Percentiles rank a stretch among this genome's conserved stretches.
Conservation (phyloP, 1,140 invertebrate species). For the Leguminivora glycinivorella region DNA sequence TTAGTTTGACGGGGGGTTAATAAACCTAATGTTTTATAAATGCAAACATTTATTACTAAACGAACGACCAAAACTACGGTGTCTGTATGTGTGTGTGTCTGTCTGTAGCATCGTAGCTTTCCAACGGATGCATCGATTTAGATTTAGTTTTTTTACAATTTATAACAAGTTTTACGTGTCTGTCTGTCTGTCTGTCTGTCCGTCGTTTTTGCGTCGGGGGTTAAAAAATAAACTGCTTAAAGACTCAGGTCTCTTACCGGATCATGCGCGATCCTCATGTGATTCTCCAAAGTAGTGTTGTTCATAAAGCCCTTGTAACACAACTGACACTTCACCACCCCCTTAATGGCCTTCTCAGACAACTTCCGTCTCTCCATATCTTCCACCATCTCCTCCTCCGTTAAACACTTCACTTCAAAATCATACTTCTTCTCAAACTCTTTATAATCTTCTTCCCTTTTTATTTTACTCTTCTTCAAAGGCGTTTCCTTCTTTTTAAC, state of each 20-base stretch:
- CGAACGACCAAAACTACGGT: no score
- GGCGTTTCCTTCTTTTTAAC: not conserved
- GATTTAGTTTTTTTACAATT: no score
- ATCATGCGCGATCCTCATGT: conserved; percentile 16
- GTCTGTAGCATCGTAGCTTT: no score
- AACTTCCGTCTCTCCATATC: conserved; percentile 8
- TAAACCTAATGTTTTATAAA: no score
- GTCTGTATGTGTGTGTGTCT: no score
- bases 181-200: no score
- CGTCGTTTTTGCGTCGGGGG: no score
- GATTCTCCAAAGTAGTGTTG: conserved; percentile 6
- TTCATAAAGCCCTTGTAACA: conserved; percentile 12
- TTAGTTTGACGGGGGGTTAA: no score
- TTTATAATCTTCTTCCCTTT: conserved; percentile 4
- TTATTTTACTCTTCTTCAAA: not conserved
- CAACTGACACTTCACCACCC: not conserved
- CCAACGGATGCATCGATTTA: no score
- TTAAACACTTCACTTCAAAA: not conserved
- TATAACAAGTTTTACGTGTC: no score
- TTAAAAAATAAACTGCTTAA: no score
- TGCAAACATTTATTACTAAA: no score
- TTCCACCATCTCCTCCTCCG: conserved; percentile 13
- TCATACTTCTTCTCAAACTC: conserved; percentile 17
- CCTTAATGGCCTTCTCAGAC: not conserved
- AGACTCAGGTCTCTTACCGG: conserved; percentile 2